phyloP scores from a whole-genome alignment of 2,888 invertebrate genomes.

The Synanthedon formicaeformis region DNA sequence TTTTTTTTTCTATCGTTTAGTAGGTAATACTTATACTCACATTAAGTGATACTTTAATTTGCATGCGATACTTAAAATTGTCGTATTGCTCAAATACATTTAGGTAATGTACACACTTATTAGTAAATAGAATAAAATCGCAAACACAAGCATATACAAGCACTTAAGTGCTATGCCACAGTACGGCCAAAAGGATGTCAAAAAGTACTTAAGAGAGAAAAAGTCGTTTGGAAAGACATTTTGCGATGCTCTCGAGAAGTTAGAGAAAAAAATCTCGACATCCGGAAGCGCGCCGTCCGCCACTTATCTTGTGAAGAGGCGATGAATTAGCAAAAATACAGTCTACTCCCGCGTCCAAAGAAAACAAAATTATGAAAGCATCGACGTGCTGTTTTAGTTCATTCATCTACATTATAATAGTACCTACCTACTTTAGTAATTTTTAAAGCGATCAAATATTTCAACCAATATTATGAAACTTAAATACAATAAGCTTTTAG shows the following conservation, averaged over 20 bases:
- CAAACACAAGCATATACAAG: conserved; percentile 11
- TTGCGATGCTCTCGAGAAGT: conserved; percentile 58
- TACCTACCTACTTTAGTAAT: too few species aligned
- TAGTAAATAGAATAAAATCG: conserved; percentile 6
- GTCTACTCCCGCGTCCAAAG: conserved; percentile 1
- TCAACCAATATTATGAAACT: too few species aligned
- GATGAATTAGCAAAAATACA: conserved; percentile 38
- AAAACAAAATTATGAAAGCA: background rate
- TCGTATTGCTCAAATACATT: too few species aligned
- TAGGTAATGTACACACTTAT: background rate
- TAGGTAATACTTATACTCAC: too few species aligned
- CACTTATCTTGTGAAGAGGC: conserved; percentile 49
- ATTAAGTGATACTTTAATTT: too few species aligned
- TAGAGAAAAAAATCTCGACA: conserved; percentile 49
- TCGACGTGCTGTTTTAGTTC: background rate
- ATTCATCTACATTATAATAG: too few species aligned
- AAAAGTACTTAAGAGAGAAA: conserved; percentile 54
- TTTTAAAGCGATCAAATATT: too few species aligned
- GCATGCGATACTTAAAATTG: too few species aligned
- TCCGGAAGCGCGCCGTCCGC: conserved; percentile 43
- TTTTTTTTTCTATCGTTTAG: too few species aligned
- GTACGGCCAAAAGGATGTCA: conserved; percentile 41
- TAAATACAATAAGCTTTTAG: too few species aligned
- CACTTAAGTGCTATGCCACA: conserved; percentile 37
- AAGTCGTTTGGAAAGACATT: conserved; percentile 58